Conservation (phyloP, 2,113 vertebrate genomes). For the Alectura lathami region DNA sequence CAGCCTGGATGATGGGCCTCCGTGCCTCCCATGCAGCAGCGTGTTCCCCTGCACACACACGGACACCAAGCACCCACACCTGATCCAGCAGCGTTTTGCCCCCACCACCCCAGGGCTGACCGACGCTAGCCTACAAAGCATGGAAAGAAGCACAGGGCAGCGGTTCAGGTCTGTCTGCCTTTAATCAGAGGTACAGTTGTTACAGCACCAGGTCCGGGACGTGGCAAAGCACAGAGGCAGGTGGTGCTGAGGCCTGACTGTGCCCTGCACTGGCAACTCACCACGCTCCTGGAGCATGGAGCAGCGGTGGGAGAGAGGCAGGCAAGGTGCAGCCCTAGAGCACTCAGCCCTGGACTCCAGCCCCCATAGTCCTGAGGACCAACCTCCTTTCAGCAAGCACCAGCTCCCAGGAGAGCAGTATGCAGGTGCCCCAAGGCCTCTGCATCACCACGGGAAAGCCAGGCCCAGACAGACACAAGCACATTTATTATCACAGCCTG, state of each 20-base stretch:
- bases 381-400: neutral
- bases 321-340: neutral
- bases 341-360: neutral
- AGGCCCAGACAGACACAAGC: slow-evolving; percentile 27
- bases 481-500: neutral
- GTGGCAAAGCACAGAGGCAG: neutral
- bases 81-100: slow-evolving; percentile 10
- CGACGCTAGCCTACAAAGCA: neutral
- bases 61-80: slow-evolving; percentile 10
- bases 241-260: neutral
- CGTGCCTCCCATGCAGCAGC: neutral
- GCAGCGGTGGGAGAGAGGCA: neutral
- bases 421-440: neutral
- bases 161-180: slow-evolving; percentile 65
- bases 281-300: neutral
- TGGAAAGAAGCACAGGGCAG: slow-evolving; percentile 69
- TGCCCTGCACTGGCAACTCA: neutral
- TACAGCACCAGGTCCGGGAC: slow-evolving; percentile 43
- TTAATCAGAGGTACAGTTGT: slow-evolving; percentile 70
- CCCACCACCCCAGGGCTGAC: slow-evolving; percentile 18
- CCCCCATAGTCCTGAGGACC: neutral
- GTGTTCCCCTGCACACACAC: neutral
- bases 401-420: neutral
- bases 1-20: neutral
- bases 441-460: slow-evolving; percentile 1